Evolutionary conservation across 2,797 vertebrate genomes (phyloP).

Genomic region (Anabacerthia variegaticeps): DNA sequence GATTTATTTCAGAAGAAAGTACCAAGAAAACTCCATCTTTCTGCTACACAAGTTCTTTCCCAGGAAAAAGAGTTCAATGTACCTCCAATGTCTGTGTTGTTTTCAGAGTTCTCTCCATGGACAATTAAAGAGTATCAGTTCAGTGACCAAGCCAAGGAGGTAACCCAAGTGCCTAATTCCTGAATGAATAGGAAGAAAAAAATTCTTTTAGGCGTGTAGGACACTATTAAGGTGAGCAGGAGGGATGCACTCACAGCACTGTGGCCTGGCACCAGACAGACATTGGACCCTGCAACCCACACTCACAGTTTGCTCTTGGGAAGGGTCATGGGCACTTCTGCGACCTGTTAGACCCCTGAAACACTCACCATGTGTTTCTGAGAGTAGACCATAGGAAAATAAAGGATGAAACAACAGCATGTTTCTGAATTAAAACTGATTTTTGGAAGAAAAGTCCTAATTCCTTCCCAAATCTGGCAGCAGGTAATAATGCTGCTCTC

Average conservation of each 20-base stretch:
- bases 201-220: background rate
- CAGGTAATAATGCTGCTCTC: background rate
- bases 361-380: fast-evolving
- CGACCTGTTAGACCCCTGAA: background rate
- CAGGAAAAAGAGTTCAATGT: background rate
- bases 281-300: background rate
- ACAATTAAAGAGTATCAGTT: background rate
- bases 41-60: background rate
- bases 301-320: background rate
- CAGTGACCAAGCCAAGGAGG: background rate
- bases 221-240: background rate
- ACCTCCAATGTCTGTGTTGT: background rate
- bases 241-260: background rate
- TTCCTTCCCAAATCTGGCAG: background rate
- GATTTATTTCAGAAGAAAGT: background rate
- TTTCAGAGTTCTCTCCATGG: background rate
- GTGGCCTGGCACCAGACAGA: background rate
- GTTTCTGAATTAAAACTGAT: background rate
- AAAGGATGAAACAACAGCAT: background rate
- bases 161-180: background rate
- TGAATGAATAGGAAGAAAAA: background rate
- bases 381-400: background rate
- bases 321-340: background rate
- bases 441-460: background rate
- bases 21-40: background rate